Base-by-base conservation (phyloP, 2,797 vertebrate genomes). In the Macropus fuliginosus region DNA sequence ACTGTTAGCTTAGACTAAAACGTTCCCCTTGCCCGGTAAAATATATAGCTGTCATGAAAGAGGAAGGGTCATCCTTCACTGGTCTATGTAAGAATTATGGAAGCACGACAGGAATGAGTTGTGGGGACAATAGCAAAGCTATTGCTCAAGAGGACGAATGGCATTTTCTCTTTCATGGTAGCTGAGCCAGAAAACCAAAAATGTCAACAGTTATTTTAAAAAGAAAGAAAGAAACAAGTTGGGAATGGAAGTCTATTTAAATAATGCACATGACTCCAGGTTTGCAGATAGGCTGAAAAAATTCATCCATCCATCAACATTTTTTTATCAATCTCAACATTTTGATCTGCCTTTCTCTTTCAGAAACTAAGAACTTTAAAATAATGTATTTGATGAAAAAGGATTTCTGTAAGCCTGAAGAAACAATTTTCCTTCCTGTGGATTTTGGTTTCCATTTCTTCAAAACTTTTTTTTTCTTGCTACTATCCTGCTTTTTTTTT, bases 21-120 rank as follows among this genome's bases (percentile, higher is more conserved):
- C 24, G 28, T 93, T 90, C 95, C 52, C 5, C 95, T 96, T 95
- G 57, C 90, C 90, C 66, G 9, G 59, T 96, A 93, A 97, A 94
- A 95, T 87, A 40, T 96, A 94, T 0, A 40, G 24, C 92, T 97
- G 6, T 91, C 92, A 96, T 50, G 28, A 8, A 97, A 95, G 96
- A 0, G 3, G 21, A 91, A 56, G 29, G 21, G 29, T 89, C 55
- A n/a, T 46, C 95, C 55, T 94, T 96, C 81, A 0, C 3, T 94
- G 1, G 8, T 91, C 40, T 94, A 29, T 34, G 57, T 95, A 96
- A 97, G 93, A 95, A 94, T 50, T 90, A 92, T 54, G n/a, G 9
- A 95, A 59, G 0, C 0, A 5, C 10, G 56, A 94, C 74, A 91
- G 12, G 54, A 87, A 91, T 91, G n/a, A 11, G 13, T 54, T n/a